These are phyloP conservation scores for Lates japonicus DNA, from an alignment of 2,797 vertebrate species.

Conservation along the genomic window DNA sequence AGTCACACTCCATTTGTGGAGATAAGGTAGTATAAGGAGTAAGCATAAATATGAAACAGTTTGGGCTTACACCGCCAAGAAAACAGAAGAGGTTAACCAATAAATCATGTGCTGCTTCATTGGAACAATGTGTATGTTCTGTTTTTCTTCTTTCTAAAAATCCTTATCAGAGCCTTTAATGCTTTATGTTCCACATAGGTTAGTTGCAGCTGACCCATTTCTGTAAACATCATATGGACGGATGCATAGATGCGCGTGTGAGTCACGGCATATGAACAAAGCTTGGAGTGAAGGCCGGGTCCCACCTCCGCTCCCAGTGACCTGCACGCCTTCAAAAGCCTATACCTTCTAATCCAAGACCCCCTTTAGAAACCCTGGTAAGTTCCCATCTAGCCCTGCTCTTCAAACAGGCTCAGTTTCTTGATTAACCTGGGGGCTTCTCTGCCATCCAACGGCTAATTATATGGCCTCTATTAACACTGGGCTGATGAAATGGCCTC, in stretches of 20 bases:
- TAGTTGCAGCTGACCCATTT: constrained; percentile 28
- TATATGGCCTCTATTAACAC: constrained; percentile 88
- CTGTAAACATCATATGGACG: constrained; percentile 16
- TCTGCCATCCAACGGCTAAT: constrained; percentile 86
- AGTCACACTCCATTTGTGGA: constrained; percentile 86
- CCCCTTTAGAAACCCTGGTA: constrained; percentile 54
- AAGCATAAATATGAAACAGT: constrained; percentile 62
- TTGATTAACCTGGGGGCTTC: constrained; percentile 84
- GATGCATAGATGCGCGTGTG: constrained; percentile 5
- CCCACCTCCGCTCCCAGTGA: constrained; percentile 49
- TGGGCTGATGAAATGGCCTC: constrained; percentile 86
- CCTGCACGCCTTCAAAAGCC: constrained; percentile 62
- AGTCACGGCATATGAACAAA: constrained; percentile 53
- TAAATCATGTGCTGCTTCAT: constrained; percentile 64
- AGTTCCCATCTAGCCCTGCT: constrained; percentile 77
- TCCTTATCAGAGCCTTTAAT: constrained; percentile 31
- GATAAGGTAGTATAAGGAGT: constrained; percentile 83
- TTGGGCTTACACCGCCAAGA: constrained; percentile 29
- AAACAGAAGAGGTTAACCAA: constrained; percentile 65
- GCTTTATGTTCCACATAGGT: constrained; percentile 20
- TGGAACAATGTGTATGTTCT: constrained; percentile 55
- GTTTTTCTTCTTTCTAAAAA: constrained; percentile 30
- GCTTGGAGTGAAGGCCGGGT: constrained; percentile 58
- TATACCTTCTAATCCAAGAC: constrained; percentile 50
- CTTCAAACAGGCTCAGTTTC: constrained; percentile 86